Evolutionary conservation across 2,797 vertebrate species (phyloP).

Genomic region (Hydrophis major): DNA sequence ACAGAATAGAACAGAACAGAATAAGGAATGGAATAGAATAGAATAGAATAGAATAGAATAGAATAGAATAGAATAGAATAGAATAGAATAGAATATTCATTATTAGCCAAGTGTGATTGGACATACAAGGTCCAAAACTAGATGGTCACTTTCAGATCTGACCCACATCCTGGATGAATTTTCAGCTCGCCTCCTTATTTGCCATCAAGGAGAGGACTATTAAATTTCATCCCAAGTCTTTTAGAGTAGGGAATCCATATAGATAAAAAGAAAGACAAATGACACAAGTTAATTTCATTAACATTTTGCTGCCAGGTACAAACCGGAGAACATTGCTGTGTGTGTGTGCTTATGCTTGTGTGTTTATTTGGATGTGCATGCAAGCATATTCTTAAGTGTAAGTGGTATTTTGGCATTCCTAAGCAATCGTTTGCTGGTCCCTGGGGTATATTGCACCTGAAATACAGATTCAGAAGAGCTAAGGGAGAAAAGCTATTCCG

Average conservation of each 20-base stretch:
- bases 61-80: fast-evolving
- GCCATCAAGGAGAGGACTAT: background rate
- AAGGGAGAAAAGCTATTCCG: slow-evolving; percentile 48
- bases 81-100: background rate
- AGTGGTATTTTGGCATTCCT: background rate
- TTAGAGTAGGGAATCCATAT: background rate
- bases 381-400: slow-evolving; percentile 12
- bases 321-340: background rate
- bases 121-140: background rate
- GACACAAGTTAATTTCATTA: slow-evolving; percentile 35
- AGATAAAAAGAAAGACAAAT: slow-evolving; percentile 27
- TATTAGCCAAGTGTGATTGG: background rate
- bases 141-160: slow-evolving; percentile 1
- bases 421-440: slow-evolving; percentile 15
- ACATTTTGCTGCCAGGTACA: slow-evolving; percentile 1
- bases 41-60: too few relatives aligned
- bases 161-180: slow-evolving; percentile 4
- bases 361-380: fast-evolving
- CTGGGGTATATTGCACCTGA: slow-evolving; percentile 22
- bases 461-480: slow-evolving; percentile 38
- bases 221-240: background rate
- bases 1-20: too few relatives aligned
- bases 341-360: fast-evolving
- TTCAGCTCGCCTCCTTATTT: slow-evolving; percentile 32
- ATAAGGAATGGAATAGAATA: too few relatives aligned